Evolutionary conservation across 2,888 invertebrate species (phyloP), one percentile per base, ranked within the genome.

Genomic region (Mimumesa dahlbomi): DNA sequence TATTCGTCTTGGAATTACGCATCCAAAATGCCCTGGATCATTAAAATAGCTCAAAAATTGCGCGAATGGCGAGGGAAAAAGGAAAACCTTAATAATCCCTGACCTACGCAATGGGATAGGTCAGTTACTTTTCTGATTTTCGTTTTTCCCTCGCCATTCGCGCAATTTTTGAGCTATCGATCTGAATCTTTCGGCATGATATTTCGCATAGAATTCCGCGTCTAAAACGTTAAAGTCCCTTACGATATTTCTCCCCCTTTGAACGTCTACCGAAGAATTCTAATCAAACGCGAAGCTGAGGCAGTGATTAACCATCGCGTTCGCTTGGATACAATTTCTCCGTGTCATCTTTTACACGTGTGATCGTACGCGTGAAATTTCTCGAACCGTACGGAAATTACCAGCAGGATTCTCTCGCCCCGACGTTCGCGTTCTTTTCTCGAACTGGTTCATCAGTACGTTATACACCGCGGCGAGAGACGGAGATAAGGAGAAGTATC

Each of bases 301-400:
- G 74, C 74, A 80, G n/a, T n/a, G n/a, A 77, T 79, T 77, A 80
- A 76, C 68, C 64, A 61, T 65, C 67, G 43, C 66, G 57, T 65
- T 31, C 50, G 22, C 29, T 46, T 9, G 31, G 19, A 25, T 19
- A 9, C 11, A 7, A 18, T 34, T 7, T 22, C 34, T 16, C 36
- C 21, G 22, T 38, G 31, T 25, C 50, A 16, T 25, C 48, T 34
- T 29, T 38, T 34, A 46, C 56, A 66, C 53, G 72, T 67, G 81
- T 77, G 81, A 79, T 81, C 70, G 62, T n/a, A 62, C 57, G 48
- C 57, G 64, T 69, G 59, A 70, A 77, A 75, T 80, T 80, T 72
- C 63, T 70, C 46, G 58, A 75, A 80, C 65, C 70, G 70, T 77
- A 77, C 72, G 80, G 69, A 75, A 79, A 77, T 80, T 75, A 70